Evolutionary conservation across 2,888 invertebrate genomes (phyloP).

Genomic region (Drosophila silvestris): DNA sequence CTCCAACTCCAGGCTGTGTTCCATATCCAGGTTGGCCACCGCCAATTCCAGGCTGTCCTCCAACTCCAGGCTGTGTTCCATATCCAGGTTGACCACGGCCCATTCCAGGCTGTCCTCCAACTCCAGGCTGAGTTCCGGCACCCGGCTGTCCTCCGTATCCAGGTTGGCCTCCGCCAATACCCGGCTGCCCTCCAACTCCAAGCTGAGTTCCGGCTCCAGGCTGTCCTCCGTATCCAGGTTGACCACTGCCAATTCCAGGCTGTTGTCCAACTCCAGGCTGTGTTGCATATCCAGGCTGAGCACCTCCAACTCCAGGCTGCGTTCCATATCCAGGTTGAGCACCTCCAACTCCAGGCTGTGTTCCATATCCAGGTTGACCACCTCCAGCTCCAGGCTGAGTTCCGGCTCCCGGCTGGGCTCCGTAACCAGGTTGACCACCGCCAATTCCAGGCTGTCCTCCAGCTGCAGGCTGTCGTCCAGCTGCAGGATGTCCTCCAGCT

Average conservation of each 20-base stretch:
- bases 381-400: slow-evolving; percentile 4
- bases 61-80: slow-evolving; percentile 3
- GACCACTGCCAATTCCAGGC: slow-evolving; percentile 11
- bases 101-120: slow-evolving; percentile 5
- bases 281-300: slow-evolving; percentile 15
- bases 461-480: slow-evolving; percentile 12
- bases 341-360: slow-evolving; percentile 23
- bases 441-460: slow-evolving; percentile 17
- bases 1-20: slow-evolving; percentile 3
- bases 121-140: slow-evolving; percentile 7
- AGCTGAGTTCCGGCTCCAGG: slow-evolving; percentile 12
- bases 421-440: slow-evolving; percentile 7
- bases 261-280: slow-evolving; percentile 12
- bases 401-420: slow-evolving; percentile 10
- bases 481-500: slow-evolving; percentile 1
- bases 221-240: slow-evolving; percentile 8
- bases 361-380: no score
- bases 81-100: slow-evolving; percentile 11
- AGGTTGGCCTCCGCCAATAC: no score
- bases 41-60: slow-evolving; percentile 20
- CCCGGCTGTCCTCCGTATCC: no score
- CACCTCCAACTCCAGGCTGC: slow-evolving; percentile 19
- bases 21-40: slow-evolving; percentile 29
- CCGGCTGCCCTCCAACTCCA: neutral
- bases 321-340: slow-evolving; percentile 16